Evolutionary conservation across 2,888 invertebrate genomes (phyloP).

Genomic region (Strigamia crassipes): DNA sequence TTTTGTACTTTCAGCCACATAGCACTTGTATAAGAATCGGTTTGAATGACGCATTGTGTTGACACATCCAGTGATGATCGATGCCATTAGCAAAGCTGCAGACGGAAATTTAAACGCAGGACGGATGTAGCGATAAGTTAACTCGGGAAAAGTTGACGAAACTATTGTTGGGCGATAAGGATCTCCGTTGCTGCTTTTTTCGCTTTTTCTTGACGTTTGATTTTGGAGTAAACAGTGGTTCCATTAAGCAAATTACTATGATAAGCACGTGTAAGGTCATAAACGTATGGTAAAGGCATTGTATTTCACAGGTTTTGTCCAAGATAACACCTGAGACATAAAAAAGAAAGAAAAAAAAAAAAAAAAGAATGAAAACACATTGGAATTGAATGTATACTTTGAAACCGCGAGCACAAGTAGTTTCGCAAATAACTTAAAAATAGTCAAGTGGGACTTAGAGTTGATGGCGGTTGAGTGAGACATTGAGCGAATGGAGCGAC

Average conservation of each 20-base stretch:
- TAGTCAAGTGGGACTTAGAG: too few species aligned
- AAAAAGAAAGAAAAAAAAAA: background rate
- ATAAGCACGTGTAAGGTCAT: background rate
- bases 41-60: background rate
- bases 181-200: background rate
- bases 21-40: background rate
- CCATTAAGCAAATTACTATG: background rate
- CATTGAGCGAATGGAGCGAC: too few species aligned
- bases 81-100: background rate
- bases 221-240: background rate
- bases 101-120: background rate
- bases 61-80: background rate
- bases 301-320: background rate
- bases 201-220: background rate
- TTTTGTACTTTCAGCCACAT: background rate
- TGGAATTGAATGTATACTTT: too few species aligned
- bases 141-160: background rate
- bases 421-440: too few species aligned
- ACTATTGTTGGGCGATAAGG: background rate
- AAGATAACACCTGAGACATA: background rate
- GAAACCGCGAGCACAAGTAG: too few species aligned
- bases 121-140: background rate
- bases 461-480: too few species aligned
- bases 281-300: background rate
- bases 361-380: too few species aligned